Conservation (phyloP, 2,888 invertebrate species). For the Pardosa pseudoannulata region DNA sequence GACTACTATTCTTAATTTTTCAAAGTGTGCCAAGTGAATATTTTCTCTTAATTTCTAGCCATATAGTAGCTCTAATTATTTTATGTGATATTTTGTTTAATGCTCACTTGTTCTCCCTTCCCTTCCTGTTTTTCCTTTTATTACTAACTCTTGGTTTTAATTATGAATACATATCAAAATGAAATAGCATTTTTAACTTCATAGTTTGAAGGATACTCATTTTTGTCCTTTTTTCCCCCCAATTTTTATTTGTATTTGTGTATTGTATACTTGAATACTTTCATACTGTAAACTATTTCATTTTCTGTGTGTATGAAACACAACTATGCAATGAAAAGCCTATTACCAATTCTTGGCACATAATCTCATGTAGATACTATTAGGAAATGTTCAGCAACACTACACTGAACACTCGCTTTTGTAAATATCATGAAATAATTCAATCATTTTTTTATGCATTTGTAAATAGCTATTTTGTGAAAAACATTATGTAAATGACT, state of each 20-base stretch:
- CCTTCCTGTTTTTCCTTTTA: too few relatives aligned
- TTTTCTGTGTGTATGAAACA: slow-evolving; percentile 24
- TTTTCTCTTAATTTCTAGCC: too few relatives aligned
- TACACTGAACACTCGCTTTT: slow-evolving; percentile 29
- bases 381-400: slow-evolving; percentile 32
- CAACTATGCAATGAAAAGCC: slow-evolving; percentile 40
- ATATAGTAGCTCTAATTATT: too few relatives aligned
- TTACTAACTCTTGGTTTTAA: too few relatives aligned
- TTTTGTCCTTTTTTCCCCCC: not conserved
- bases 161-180: too few relatives aligned
- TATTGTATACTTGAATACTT: too few relatives aligned
- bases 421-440: slow-evolving; percentile 47
- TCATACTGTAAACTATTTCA: slow-evolving; percentile 5
- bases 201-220: not conserved
- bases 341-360: slow-evolving; percentile 5
- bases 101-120: too few relatives aligned
- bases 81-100: too few relatives aligned
- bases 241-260: slow-evolving; percentile 16
- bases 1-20: too few relatives aligned
- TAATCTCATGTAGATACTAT: slow-evolving; percentile 46
- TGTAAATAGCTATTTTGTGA: slow-evolving; percentile 59
- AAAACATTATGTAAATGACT: slow-evolving; percentile 25
- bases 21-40: too few relatives aligned
- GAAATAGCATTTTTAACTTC: too few relatives aligned
- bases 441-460: slow-evolving; percentile 31